Evolutionary conservation across 1,140 invertebrate genomes (phyloP).

Genomic region (Gonatopus flavifemur): DNA sequence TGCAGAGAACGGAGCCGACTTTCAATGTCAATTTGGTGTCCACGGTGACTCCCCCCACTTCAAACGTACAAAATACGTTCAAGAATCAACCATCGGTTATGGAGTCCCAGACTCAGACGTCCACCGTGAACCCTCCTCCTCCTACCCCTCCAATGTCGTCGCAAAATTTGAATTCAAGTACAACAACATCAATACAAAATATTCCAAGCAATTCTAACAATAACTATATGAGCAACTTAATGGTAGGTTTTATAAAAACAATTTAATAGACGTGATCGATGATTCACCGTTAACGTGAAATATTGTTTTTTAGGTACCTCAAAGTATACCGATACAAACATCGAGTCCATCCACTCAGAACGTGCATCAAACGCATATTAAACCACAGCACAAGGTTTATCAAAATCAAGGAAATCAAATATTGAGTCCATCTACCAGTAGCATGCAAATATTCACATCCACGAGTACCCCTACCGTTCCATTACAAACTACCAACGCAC

Average conservation of each 20-base stretch:
- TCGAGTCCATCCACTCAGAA: constrained; percentile 35
- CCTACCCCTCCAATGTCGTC: constrained; percentile 30
- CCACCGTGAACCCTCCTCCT: too few species aligned
- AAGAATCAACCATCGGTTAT: constrained; percentile 52
- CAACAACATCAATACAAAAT: constrained; percentile 20
- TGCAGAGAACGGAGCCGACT: constrained; percentile 38
- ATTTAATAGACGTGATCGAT: too few species aligned
- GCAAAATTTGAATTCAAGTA: constrained; percentile 39
- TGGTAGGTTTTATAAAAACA: constrained; percentile 28
- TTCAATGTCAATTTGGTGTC: constrained; percentile 39
- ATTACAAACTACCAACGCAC: constrained; percentile 22
- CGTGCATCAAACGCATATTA: constrained; percentile 34
- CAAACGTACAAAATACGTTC: constrained; percentile 40
- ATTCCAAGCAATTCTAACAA: constrained; percentile 36
- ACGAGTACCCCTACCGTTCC: constrained; percentile 18
- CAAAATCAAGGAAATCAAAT: constrained; percentile 42
- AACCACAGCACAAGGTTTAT: constrained; percentile 34
- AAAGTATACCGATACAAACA: constrained; percentile 34
- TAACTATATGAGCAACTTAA: constrained; percentile 38
- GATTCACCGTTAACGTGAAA: too few species aligned
- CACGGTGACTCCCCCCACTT: constrained; percentile 31
- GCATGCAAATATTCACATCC: constrained; percentile 29
- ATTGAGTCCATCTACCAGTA: constrained; percentile 46
- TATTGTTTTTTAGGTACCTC: constrained; percentile 17
- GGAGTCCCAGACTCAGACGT: constrained; percentile 48